phyloP scores from a whole-genome alignment of 2,888 invertebrate genomes.

The Acleris laterana region DNA sequence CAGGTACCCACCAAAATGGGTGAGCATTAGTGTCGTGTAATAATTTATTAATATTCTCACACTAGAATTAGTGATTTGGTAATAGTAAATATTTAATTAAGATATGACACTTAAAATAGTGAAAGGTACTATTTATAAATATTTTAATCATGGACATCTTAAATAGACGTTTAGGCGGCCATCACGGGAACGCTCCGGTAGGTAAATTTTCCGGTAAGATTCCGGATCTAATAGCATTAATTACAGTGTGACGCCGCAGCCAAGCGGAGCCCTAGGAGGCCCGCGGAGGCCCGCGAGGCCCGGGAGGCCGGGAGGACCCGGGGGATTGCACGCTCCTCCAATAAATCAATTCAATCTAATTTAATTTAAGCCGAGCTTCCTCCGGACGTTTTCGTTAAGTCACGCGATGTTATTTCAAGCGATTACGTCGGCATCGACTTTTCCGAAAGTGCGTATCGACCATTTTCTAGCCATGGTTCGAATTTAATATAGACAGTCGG shows the following conservation, averaged over 20 bases:
- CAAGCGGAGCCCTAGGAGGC: conserved; percentile 50
- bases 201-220: conserved; percentile 69
- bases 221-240: conserved; percentile 79
- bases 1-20: too few relatives aligned
- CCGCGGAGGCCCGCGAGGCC: conserved; percentile 41
- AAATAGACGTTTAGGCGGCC: background rate
- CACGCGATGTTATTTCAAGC: conserved; percentile 65
- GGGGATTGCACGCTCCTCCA: conserved; percentile 64
- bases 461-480: background rate
- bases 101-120: too few relatives aligned
- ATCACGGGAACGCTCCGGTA: conserved; percentile 36
- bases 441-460: conserved; percentile 15
- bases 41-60: too few relatives aligned
- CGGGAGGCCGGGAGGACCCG: conserved; percentile 50
- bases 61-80: too few relatives aligned
- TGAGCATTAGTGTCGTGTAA: too few relatives aligned
- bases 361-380: conserved; percentile 79
- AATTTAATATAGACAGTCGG: too few relatives aligned
- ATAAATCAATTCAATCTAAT: conserved; percentile 84
- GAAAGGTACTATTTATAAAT: too few relatives aligned
- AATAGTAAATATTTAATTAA: too few relatives aligned
- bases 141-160: background rate
- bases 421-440: conserved; percentile 44
- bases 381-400: conserved; percentile 59
- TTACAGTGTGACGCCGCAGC: conserved; percentile 63